Conservation (phyloP, 2,797 vertebrate genomes). For the Acipenser oxyrinchus region DNA sequence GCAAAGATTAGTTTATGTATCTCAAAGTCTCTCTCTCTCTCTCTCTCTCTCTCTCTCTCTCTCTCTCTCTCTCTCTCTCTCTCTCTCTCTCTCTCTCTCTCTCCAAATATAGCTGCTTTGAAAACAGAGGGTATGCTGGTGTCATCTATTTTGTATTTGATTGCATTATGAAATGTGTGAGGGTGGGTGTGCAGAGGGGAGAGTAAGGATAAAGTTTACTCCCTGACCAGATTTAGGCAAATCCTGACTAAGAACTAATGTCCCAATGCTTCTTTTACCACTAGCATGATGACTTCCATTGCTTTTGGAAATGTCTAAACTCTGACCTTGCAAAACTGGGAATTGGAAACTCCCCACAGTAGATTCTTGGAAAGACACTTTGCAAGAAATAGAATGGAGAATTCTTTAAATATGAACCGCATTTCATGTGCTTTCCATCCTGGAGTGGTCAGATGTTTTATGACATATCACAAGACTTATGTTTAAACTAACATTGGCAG, state of each 20-base stretch:
- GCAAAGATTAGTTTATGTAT: background rate
- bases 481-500: background rate
- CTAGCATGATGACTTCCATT: background rate
- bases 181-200: constrained; percentile 8
- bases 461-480: background rate
- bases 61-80: constrained; percentile 3
- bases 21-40: constrained; percentile 25
- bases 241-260: background rate
- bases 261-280: background rate
- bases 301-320: background rate
- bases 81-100: constrained; percentile 8
- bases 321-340: constrained; percentile 1
- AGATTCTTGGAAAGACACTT: background rate
- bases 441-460: background rate
- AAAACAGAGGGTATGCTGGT: background rate
- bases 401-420: too few relatives aligned
- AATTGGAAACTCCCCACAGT: background rate
- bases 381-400: background rate
- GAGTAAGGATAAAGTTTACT: constrained; percentile 5
- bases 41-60: constrained; percentile 6
- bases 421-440: background rate
- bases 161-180: constrained; percentile 2
- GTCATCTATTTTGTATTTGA: background rate
- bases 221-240: constrained; percentile 18
- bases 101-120: background rate